Percentiles rank a stretch among this genome's conserved stretches.
Evolutionary conservation across 2,888 invertebrate genomes (phyloP).

Genomic region (Blastobasis lacticolella): DNA sequence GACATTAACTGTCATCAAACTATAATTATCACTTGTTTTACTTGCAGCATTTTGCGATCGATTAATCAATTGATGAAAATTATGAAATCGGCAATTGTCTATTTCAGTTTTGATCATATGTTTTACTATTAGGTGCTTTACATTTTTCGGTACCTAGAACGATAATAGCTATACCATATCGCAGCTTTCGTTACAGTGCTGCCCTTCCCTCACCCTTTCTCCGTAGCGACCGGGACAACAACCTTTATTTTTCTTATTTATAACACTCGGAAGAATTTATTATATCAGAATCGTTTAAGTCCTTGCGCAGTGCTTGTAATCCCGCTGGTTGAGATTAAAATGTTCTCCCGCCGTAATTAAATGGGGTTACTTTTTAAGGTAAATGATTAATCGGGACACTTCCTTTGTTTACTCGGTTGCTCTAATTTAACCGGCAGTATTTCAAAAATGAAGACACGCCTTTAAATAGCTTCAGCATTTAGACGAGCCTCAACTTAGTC

Average conservation of each 20-base stretch:
- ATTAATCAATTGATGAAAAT: background rate
- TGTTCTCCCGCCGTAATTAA: constrained; percentile 62
- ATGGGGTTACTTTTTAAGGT: constrained; percentile 61
- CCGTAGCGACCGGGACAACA: constrained; percentile 30
- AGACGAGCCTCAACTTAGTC: no score
- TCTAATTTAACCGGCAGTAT: background rate
- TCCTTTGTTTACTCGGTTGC: constrained; percentile 17
- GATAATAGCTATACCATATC: constrained; percentile 5
- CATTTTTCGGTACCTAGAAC: no score
- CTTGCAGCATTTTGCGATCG: no score
- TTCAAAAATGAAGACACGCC: background rate
- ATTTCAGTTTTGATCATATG: no score
- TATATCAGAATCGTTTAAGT: constrained; percentile 72
- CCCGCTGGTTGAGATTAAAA: constrained; percentile 60
- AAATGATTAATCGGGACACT: constrained; percentile 55
- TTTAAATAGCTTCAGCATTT: background rate
- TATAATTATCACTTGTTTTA: constrained; percentile 7
- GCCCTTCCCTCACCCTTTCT: constrained; percentile 32
- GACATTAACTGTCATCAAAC: constrained; percentile 22
- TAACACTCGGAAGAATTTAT: constrained; percentile 68
- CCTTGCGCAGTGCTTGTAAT: constrained; percentile 66
- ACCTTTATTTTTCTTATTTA: constrained; percentile 66
- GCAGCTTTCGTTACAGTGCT: constrained; percentile 22
- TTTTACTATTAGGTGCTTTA: no score
- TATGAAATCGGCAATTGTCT: background rate